Base-by-base conservation (phyloP, 2,797 vertebrate genomes). In the Melanotaenia boesemani region DNA sequence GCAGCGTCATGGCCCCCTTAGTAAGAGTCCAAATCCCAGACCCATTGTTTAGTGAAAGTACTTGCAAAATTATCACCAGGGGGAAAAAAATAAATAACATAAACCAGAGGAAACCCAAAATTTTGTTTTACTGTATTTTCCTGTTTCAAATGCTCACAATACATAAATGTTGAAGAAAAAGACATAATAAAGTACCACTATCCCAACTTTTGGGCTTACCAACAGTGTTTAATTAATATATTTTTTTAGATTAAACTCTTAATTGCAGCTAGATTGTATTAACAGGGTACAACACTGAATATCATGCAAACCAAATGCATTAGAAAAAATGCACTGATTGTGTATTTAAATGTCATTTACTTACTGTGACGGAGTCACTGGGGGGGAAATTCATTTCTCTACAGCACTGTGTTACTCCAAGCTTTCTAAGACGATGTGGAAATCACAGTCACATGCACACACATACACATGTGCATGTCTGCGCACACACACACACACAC, bases 361-460 rank as follows among this genome's bases (percentile, higher is more conserved):
- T 26, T 26, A 11, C 24, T 12, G 11, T 1, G 10, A 55, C 57
- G 82, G 15, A 81, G 37, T 75, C 12, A 50, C 66, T 74, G 13
- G 39, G 30, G 74, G 16, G 34, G 26, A 79, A 72, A 71, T 69
- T 26, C 18, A 74, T 56, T 81, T 39, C 65, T 28, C 41, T 22
- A 7, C 10, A 66, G 67, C 52, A 59, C 28, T 71, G 22, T 44
- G 16, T 60, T 50, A 63, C 71, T 63, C 63, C 18, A 15, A 58
- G 63, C 64, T 68, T 52, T 39, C 58, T 78, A 63, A 86, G 56
- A 74, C 64, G 44, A 62, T 84, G 58, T 75, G 69, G 63, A 67
- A 91, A 68, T 74, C 70, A 74, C 71, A 37, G 63, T 48, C 63
- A 55, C 62, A 62, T 30, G 73, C 22, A 69, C 56, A 57, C 26